Evolutionary conservation across 2,888 invertebrate species (phyloP).

Genomic region (Campoplex capitator): DNA sequence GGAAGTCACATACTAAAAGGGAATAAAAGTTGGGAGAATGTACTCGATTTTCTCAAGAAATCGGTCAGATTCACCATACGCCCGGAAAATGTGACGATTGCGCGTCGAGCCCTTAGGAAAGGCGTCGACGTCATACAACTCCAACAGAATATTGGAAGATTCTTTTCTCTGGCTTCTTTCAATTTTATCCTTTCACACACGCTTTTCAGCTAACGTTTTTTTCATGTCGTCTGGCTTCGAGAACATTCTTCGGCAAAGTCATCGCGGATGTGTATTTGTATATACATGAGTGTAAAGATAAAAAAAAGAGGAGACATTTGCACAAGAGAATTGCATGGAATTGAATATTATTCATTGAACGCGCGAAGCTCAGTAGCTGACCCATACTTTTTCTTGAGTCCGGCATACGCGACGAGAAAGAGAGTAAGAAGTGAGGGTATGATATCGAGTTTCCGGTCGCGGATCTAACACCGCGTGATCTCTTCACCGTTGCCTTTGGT

Average conservation of each 20-base stretch:
- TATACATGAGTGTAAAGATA: neutral
- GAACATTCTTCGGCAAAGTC: constrained; percentile 6
- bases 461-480: constrained; percentile 47
- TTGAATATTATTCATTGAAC: constrained; percentile 50
- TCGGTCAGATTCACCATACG: constrained; percentile 6
- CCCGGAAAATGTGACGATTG: neutral
- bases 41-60: neutral
- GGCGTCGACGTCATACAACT: constrained; percentile 33
- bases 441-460: constrained; percentile 63
- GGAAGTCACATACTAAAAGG: neutral
- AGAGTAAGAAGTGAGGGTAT: neutral
- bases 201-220: constrained; percentile 3
- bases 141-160: constrained; percentile 8
- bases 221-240: neutral
- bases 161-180: neutral
- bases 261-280: neutral
- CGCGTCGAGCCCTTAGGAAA: neutral
- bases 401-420: neutral
- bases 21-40: neutral
- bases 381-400: constrained; percentile 4
- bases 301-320: neutral
- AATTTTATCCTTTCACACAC: neutral
- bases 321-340: constrained; percentile 39
- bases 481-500: constrained; percentile 61
- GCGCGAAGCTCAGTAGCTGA: constrained; percentile 34